phyloP scores from a whole-genome alignment of 2,888 invertebrate species.

The Taphrorychus bicolor region DNA sequence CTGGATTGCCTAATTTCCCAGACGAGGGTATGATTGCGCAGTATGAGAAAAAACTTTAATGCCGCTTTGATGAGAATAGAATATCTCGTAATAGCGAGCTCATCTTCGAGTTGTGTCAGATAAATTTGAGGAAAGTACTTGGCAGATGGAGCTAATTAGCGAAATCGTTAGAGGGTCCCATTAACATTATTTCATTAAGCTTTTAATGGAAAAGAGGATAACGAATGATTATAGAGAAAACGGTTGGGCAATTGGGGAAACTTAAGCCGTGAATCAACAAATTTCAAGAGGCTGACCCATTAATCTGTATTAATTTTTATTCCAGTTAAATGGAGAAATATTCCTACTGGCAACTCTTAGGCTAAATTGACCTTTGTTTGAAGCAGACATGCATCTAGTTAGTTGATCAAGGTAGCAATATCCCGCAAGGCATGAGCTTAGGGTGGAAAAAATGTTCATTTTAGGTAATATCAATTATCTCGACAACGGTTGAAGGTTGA shows the following conservation, averaged over 20 bases:
- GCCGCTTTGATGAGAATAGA: background rate
- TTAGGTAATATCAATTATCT: no score
- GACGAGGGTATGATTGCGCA: no score
- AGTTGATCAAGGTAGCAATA: no score
- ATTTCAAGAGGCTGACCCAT: constrained; percentile 12
- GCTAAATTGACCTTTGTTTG: background rate
- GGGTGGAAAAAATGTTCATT: no score
- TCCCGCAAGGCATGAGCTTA: no score
- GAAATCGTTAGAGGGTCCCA: constrained; percentile 10
- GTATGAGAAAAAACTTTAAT: background rate
- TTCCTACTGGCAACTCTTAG: background rate
- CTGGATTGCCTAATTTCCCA: no score
- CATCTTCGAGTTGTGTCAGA: background rate
- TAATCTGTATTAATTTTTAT: constrained; percentile 4
- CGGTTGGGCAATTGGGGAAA: constrained; percentile 11
- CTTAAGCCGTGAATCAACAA: constrained; percentile 24
- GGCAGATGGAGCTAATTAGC: constrained; percentile 11
- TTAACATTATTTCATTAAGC: constrained; percentile 12
- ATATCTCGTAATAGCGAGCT: no score
- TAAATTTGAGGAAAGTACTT: background rate
- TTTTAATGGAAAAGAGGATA: constrained; percentile 14
- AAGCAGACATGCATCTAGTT: no score
- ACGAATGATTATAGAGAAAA: constrained; percentile 13
- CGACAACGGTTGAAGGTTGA: no score
- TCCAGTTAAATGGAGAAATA: background rate